Base-by-base conservation (phyloP, 2,888 invertebrate genomes). In the Acrobasis consociella region DNA sequence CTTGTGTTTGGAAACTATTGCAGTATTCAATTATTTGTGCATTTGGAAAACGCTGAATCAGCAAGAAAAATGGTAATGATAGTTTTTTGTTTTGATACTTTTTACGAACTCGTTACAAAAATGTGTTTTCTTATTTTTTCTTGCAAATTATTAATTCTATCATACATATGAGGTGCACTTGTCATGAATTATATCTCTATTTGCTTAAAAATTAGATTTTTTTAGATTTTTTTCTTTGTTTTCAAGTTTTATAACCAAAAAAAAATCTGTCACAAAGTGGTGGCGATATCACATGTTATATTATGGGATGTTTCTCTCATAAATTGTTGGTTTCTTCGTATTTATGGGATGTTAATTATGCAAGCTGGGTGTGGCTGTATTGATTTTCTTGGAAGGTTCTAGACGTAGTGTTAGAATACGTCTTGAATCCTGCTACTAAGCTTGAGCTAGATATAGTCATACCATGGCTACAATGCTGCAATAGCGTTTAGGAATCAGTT, bases 71-170 rank as follows among this genome's bases (percentile, higher is more conserved):
- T 93, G 93, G 93, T 93, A 92, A 91, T 87, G 90, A 91, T 89
- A 89, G 90, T 93, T 93, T 92, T 93, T 93, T 93, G 93, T 93
- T 93, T 93, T 93, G 93, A 91, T 92, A 93, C 91, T 91, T 93
- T 93, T 93, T 87, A 87, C 83, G 77, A 89, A 89, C 85, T 88
- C 78, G 76, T 78, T 78, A 76, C 78, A 80, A 81, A 56, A 79
- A 81, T 78, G 76, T 80, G 79, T 83, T 85, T 87, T 86, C 77
- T 63, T 64, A 64, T 65, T 71, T 80, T 77, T 80, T 76, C 70
- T 64, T 66, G 62, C 51, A 53, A 66, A 67, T 74, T 71, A 65
- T 60, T 59, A 62, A 51, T 46, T 71, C 73, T 71, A 75, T 65
- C 55, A 9, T 64, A 16, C 37, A 51, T 71, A 31, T 62, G 58